Conservation (phyloP, 1,140 invertebrate species). For the Babylonia areolata region DNA sequence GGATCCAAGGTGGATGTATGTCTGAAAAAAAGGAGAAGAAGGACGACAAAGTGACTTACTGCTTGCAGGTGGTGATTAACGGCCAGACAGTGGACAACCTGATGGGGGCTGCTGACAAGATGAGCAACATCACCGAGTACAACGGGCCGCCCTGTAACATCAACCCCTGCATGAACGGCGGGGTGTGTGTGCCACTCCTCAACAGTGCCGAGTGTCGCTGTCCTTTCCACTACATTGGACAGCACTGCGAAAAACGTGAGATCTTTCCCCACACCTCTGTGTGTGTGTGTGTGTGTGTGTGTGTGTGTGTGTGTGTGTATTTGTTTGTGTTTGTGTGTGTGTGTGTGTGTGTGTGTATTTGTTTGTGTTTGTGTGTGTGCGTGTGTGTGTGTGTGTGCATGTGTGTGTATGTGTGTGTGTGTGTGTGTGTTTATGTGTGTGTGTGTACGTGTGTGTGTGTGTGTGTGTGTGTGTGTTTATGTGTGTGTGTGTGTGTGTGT, state of each 20-base stretch:
- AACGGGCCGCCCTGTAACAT: conserved; percentile 83
- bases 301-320: not conserved
- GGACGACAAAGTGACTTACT: too few species aligned
- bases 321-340: not conserved
- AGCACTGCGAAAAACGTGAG: conserved; percentile 85
- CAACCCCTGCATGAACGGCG: conserved; percentile 85
- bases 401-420: not conserved
- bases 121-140: conserved; percentile 80
- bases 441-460: not conserved
- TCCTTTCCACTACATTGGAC: conserved; percentile 81
- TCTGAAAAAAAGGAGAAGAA: too few species aligned
- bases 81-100: conserved; percentile 80
- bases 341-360: not conserved
- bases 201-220: conserved; percentile 85
- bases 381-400: conserved; percentile 2
- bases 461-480: too few species aligned
- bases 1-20: too few species aligned
- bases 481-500: too few species aligned
- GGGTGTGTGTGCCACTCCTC: conserved; percentile 85
- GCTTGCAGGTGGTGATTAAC: conserved; percentile 81
- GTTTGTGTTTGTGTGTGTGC: not conserved
- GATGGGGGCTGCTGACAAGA: conserved; percentile 70
- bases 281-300: not conserved
- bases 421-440: not conserved
- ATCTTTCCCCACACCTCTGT: conserved; percentile 32